Base-by-base conservation (phyloP, 1,140 invertebrate genomes). In the Helicorthomorpha holstii region DNA sequence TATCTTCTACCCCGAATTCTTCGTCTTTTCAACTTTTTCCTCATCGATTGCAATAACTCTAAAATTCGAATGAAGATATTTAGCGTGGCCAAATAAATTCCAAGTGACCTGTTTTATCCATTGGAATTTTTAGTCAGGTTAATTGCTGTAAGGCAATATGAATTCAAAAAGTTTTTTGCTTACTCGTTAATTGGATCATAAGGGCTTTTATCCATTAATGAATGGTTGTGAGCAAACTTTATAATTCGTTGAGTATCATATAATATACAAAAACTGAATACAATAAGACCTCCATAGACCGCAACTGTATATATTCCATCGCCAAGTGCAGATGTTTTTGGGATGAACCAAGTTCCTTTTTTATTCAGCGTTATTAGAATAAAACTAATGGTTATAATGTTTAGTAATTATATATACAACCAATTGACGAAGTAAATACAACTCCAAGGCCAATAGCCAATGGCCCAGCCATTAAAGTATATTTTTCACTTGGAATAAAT, bases 181-280 rank as follows among this genome's bases (percentile, higher is more conserved):
- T 66, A 96, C 89, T 83, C 82, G 72, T 98, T 97, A 51, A 99
- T 81, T 0, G 95, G 95, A 74, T 98, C 95, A 67, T 78, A 98
- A 14, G 79, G 79, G 45, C 69, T 67, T 10, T 72, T 70, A 48
- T 70, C 72, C 62, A 83, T 81, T 3, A 57, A 41, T 10, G 91
- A 86, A 64, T 88, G 73, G 14, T 66, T 73, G 69, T 98, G 91
- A 19, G 95, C 94, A 48, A 75, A 74, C 52, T 81, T 78, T 21
- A 98, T 79, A 54, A 98, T 85, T 57, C 67, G 66, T 67, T 98
- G 95, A 1, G 93, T 98, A 63, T 98, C 91, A 63, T 97, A 96
- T 0, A 99, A 72, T 19, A 98, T 66, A 63, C 98, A 91, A 56
- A 80, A 67, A 47, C 87, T 83, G 66, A 98, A 98, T 0, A 98